Percentiles rank a stretch among this genome's conserved stretches.
Evolutionary conservation across 2,113 vertebrate species (phyloP).

Genomic region (Ariopsis seemanni): DNA sequence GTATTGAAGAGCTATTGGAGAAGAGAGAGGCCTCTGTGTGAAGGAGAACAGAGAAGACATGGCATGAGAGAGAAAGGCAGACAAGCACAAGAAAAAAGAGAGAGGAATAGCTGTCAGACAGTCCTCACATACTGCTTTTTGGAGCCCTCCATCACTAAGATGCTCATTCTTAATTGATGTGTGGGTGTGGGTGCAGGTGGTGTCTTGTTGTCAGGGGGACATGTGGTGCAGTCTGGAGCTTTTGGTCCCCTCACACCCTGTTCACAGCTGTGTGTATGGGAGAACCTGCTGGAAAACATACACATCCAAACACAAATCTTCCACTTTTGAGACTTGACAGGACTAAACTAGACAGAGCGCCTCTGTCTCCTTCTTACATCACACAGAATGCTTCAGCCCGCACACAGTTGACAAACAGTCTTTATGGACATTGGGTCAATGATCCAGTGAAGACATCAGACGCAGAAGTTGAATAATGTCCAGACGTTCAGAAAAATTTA

Average conservation of each 20-base stretch:
- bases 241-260: constrained; percentile 50
- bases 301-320: constrained; percentile 33
- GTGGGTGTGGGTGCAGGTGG: constrained; percentile 47
- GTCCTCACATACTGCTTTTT: constrained; percentile 51
- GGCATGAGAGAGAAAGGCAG: constrained; percentile 45
- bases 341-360: constrained; percentile 27
- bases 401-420: constrained; percentile 11
- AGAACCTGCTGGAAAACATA: constrained; percentile 42
- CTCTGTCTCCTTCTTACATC: neutral
- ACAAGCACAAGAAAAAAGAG: constrained; percentile 20
- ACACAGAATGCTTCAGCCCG: constrained; percentile 1
- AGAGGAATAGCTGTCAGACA: constrained; percentile 52
- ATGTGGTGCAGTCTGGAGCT: constrained; percentile 50
- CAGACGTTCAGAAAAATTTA: neutral
- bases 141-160: constrained; percentile 54
- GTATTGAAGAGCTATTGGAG: constrained; percentile 69
- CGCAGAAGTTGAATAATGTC: neutral
- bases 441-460: neutral
- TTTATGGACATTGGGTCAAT: neutral
- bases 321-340: constrained; percentile 11
- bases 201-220: constrained; percentile 49
- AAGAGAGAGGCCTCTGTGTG: constrained; percentile 65
- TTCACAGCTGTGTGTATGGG: constrained; percentile 55
- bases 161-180: constrained; percentile 37
- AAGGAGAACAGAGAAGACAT: constrained; percentile 45